Evolutionary conservation across 2,888 invertebrate genomes (phyloP).

Genomic region (Tridacna crocea): DNA sequence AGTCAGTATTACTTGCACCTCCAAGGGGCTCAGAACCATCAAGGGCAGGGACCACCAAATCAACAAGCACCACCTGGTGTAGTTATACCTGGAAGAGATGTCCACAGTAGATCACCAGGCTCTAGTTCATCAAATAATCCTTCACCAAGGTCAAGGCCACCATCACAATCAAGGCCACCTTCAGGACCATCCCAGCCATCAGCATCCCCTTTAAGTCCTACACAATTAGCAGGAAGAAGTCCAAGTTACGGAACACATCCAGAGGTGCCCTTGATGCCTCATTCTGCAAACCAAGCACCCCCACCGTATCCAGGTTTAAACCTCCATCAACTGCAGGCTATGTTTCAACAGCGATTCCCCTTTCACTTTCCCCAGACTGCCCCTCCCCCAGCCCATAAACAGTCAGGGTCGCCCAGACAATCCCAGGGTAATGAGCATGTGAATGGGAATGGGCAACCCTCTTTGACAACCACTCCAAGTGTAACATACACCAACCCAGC

Average conservation of each 20-base stretch:
- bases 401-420: constrained; percentile 9
- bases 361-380: background rate
- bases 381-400: constrained; percentile 18
- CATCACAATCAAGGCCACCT: constrained; percentile 49
- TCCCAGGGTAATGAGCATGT: background rate
- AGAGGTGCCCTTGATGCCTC: background rate
- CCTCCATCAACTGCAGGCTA: constrained; percentile 31
- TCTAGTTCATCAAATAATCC: constrained; percentile 45
- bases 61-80: constrained; percentile 27
- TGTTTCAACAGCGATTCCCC: constrained; percentile 25
- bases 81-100: constrained; percentile 16
- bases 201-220: constrained; percentile 41
- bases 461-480: background rate
- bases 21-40: background rate
- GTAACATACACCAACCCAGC: background rate
- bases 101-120: constrained; percentile 42
- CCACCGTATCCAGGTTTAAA: constrained; percentile 23
- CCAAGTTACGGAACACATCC: background rate
- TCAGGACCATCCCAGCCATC: constrained; percentile 51
- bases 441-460: background rate
- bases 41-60: constrained; percentile 34
- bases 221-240: constrained; percentile 12
- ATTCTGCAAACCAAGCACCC: background rate
- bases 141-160: constrained; percentile 54
- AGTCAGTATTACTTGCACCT: constrained; percentile 46